Conservation (phyloP, 2,113 vertebrate species). For the Dascyllus trimaculatus region DNA sequence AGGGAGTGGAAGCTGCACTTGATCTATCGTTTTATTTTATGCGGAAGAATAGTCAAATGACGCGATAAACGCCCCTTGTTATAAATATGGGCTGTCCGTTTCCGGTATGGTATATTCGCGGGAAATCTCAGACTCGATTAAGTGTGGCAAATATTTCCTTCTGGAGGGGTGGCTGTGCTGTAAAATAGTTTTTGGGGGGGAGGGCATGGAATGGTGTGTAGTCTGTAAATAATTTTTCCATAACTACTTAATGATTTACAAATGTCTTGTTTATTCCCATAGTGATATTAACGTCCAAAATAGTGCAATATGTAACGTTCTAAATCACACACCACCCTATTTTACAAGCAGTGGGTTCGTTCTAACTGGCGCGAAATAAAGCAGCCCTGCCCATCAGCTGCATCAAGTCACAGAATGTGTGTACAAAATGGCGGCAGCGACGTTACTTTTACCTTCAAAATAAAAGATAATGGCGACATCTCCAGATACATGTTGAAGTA, state of each 20-base stretch:
- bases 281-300: no score
- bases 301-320: no score
- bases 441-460: neutral
- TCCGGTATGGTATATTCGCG: constrained; percentile 33
- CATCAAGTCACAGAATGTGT: neutral
- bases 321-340: neutral
- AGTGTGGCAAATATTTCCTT: neutral
- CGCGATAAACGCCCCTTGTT: no score
- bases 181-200: neutral
- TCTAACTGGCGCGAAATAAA: constrained; percentile 74
- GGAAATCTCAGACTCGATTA: constrained; percentile 37
- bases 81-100: no score
- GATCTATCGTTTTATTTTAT: no score
- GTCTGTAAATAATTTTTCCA: fast-evolving
- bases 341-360: constrained; percentile 43
- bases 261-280: no score
- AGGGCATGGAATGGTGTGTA: neutral
- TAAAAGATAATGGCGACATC: neutral
- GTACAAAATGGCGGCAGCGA: neutral
- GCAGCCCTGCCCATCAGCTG: constrained; percentile 27
- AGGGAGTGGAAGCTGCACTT: no score
- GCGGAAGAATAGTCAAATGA: no score
- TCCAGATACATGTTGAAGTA: fast-evolving
- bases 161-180: neutral
- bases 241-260: no score